Base-by-base conservation (phyloP, 35 echinoderm and acorn worm genomes). In the Stichopus chloronotus region DNA sequence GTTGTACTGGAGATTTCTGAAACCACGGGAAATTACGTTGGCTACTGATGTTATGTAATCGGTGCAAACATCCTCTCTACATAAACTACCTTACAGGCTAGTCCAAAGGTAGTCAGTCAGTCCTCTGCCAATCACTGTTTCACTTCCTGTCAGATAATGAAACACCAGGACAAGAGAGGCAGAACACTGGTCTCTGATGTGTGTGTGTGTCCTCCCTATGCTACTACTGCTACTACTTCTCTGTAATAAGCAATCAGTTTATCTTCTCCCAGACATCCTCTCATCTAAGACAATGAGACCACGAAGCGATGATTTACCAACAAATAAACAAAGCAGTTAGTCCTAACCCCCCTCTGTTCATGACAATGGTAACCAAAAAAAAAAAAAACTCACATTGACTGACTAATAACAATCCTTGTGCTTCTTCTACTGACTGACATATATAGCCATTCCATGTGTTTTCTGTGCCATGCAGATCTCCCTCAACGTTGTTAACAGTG, bases 321-420 rank as follows among this genome's bases (percentile, higher is more conserved):
- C 69, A 74, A 74, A 74, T 74, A 74, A 74, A 74, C 69, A 74
- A 74, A 74, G 69, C 69, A 24, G 22, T 16, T 74, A 19, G 69
- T 74, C 22, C 69, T 43, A 43, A 43, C 30, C 30, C 30, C 30
- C 30, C 30, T 21, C 22, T 74, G 13, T 20, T 74, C 11, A 74
- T 74, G 22, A 89, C 87, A 71, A 89, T 89, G 59, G 87, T 23
- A 72, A 17, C 82, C 22, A 6, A 10, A 13, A 85, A 17, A 30
- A 17, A 30, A 55, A n/a, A 9, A 21, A 24, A 52, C 19, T 72
- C 60, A 21, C 6, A 88, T 88, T 8, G 43, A 79, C 58, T 87
- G 7, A 79, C 58, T 87, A 5, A 61, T 61, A 61, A 10, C 14
- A 61, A 61, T 61, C 69, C 69, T 43, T 43, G 30, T 74, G 69